Percentiles rank a stretch among this genome's conserved stretches.
Evolutionary conservation across 2,888 invertebrate species (phyloP).

Genomic region (Stomorhina lunata): DNA sequence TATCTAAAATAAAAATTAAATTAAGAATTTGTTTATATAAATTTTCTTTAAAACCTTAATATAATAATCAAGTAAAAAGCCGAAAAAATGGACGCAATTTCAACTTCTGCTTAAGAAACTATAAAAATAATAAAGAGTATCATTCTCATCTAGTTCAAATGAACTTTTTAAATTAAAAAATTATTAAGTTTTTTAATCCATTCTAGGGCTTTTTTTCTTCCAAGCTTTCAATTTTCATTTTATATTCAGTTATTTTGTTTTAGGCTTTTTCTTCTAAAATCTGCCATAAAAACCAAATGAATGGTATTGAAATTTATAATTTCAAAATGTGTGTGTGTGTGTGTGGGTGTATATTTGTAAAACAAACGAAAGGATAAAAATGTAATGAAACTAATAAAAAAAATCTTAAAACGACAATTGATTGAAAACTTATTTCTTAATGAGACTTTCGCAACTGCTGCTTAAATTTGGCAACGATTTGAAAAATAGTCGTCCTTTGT

Average conservation of each 20-base stretch:
- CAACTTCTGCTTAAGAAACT: conserved; percentile 14
- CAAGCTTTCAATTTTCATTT: conserved; percentile 22
- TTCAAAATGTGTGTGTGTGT: conserved; percentile 35
- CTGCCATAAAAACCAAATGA: conserved; percentile 33
- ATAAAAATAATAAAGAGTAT: neutral
- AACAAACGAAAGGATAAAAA: neutral
- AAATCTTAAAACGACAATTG: conserved; percentile 8
- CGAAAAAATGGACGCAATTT: conserved; percentile 40
- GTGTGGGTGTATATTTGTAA: conserved; percentile 33
- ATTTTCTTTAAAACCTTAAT: conserved; percentile 21
- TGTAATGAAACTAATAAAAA: conserved; percentile 29
- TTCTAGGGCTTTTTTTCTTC: conserved; percentile 10
- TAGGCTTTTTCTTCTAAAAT: conserved; percentile 33
- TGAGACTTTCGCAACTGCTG: conserved; percentile 84
- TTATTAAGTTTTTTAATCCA: neutral
- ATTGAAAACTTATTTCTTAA: conserved; percentile 78
- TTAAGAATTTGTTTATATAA: conserved; percentile 18
- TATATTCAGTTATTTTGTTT: neutral
- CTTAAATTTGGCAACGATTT: conserved; percentile 87
- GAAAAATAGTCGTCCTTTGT: conserved; percentile 79
- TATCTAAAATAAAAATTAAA: conserved; percentile 41
- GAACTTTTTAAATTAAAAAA: no score
- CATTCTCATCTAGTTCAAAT: conserved; percentile 9
- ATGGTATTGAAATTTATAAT: conserved; percentile 46
- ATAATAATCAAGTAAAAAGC: conserved; percentile 9